Percentiles rank a stretch among this genome's conserved stretches.
These are phyloP conservation scores for Acridotheres tristis DNA, from an alignment of 2,797 vertebrate genomes.

Conservation along the genomic window DNA sequence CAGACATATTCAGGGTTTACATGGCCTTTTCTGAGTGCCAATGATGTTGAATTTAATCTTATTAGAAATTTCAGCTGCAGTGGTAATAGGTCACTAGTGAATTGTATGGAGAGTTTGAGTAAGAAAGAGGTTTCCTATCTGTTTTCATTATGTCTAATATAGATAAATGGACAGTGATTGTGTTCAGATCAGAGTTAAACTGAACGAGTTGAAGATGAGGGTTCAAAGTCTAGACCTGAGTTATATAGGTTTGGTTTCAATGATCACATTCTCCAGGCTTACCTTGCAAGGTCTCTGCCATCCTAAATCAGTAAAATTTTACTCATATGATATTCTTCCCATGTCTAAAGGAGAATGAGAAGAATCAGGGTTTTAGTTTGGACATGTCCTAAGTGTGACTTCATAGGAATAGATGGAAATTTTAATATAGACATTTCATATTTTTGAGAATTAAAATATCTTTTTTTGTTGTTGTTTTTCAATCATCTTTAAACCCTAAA, in stretches of 20 bases:
- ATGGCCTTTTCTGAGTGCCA: neutral
- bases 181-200: neutral
- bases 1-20: neutral
- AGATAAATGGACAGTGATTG: neutral
- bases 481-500: neutral
- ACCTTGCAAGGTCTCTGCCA: neutral
- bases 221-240: neutral
- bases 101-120: neutral
- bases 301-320: neutral
- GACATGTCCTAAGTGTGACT: neutral
- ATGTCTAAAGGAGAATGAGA: neutral
- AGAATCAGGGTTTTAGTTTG: neutral
- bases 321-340: accelerated
- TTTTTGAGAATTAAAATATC: neutral
- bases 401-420: neutral
- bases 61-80: neutral
- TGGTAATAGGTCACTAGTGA: neutral
- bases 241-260: neutral
- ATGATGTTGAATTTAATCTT: neutral
- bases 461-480: neutral
- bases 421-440: neutral
- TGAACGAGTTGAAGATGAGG: neutral
- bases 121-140: neutral
- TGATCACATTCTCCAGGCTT: neutral
- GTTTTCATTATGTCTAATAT: neutral